A percentile compares a stretch with the other conserved stretches of the same genome.
These are phyloP conservation scores for Phylloscopus trochilus DNA, from an alignment of 2,113 vertebrate species.

Conservation along the genomic window DNA sequence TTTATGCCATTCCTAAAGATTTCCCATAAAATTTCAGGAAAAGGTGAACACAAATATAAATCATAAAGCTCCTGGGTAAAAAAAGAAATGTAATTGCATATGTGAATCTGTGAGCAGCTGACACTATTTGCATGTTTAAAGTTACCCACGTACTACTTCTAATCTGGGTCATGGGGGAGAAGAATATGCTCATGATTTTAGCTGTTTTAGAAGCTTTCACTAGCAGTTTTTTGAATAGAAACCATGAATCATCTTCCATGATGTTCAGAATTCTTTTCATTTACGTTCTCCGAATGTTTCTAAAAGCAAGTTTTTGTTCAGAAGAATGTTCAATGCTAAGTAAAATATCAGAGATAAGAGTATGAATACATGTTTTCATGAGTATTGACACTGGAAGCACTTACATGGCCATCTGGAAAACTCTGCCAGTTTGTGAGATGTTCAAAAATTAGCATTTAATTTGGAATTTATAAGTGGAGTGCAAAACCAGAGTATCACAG, in stretches of 20 bases:
- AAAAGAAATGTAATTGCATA: not conserved
- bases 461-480: not conserved
- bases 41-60: not conserved
- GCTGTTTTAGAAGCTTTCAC: not conserved
- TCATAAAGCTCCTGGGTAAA: not conserved
- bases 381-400: not conserved
- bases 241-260: not conserved
- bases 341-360: not conserved
- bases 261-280: slow-evolving; percentile 6
- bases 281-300: not conserved
- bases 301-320: slow-evolving; percentile 19
- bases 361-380: not conserved
- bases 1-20: not conserved
- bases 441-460: not conserved
- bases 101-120: not conserved
- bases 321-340: not conserved
- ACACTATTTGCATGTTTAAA: slow-evolving; percentile 4
- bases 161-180: not conserved
- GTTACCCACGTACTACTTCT: not conserved
- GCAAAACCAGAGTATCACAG: not conserved
- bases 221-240: slow-evolving; percentile 15
- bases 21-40: not conserved
- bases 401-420: slow-evolving; percentile 41
- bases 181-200: slow-evolving; percentile 3
- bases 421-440: not conserved